Conservation (phyloP, 2,797 vertebrate species). For the Enteromius afrohamiltoni region DNA sequence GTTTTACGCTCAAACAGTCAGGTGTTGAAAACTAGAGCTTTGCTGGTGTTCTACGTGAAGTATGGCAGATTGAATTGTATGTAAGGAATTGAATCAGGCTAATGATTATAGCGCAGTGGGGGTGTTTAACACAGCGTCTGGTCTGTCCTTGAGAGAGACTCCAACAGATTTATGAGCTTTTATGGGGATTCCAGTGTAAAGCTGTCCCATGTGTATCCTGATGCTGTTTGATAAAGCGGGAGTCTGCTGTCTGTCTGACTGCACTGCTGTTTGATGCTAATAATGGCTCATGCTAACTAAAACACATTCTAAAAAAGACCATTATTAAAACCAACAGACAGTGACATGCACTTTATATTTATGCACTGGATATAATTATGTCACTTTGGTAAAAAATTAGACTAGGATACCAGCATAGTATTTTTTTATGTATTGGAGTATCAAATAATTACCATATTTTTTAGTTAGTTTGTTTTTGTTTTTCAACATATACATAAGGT, state of each 20-base stretch:
- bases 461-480: not conserved
- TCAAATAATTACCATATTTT: not conserved
- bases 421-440: not conserved
- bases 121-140: conserved; percentile 64
- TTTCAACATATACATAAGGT: not conserved
- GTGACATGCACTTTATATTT: not conserved
- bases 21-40: not conserved
- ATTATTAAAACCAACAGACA: not conserved
- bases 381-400: not conserved
- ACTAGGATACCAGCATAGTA: not conserved
- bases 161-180: conserved; percentile 74
- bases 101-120: conserved; percentile 30
- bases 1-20: not conserved
- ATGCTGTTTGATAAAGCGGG: conserved; percentile 59
- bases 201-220: conserved; percentile 78
- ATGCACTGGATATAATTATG: not conserved
- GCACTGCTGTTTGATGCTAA: conserved; percentile 1
- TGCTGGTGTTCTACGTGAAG: not conserved
- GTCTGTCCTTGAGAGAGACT: conserved; percentile 66
- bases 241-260: conserved; percentile 62
- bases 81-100: not conserved
- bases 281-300: conserved; percentile 4
- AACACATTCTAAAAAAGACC: not conserved
- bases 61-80: not conserved
- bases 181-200: conserved; percentile 79